Conservation (phyloP, 2,888 invertebrate genomes). For the Muscina levida region DNA sequence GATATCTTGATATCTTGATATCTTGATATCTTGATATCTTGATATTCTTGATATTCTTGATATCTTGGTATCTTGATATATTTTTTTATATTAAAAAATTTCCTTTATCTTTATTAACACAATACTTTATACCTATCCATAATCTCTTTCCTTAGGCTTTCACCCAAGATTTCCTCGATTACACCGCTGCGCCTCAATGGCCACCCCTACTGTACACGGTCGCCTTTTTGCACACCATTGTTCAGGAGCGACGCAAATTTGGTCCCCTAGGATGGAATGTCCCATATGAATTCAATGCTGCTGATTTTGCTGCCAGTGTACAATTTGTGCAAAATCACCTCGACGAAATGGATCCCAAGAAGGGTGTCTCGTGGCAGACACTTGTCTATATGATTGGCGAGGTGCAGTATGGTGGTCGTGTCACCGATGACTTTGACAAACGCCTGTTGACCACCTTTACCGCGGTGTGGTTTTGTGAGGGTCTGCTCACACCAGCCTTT, state of each 20-base stretch:
- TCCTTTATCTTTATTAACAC: conserved; percentile 11
- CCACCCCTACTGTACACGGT: conserved; percentile 95
- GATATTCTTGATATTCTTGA: too few species aligned
- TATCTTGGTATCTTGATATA: too few species aligned
- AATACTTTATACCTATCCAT: too few species aligned
- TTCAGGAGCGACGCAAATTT: conserved; percentile 97
- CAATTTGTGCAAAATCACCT: conserved; percentile 98
- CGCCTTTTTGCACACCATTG: conserved; percentile 96
- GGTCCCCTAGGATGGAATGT: conserved; percentile 98
- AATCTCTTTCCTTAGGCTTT: too few species aligned
- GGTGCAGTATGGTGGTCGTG: conserved; percentile 92
- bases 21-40: too few species aligned
- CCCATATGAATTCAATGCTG: conserved; percentile 96
- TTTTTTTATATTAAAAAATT: too few species aligned
- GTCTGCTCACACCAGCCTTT: conserved; percentile 91
- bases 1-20: too few species aligned
- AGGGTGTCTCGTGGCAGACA: conserved; percentile 98
- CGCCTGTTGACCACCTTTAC: conserved; percentile 95
- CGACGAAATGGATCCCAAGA: conserved; percentile 97
- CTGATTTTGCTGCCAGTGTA: conserved; percentile 96
- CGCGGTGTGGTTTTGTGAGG: conserved; percentile 97
- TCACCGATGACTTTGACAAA: conserved; percentile 98
- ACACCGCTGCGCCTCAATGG: conserved; percentile 95
- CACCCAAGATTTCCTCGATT: conserved; percentile 93
- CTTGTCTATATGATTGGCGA: conserved; percentile 99